Evolutionary conservation across 1,140 invertebrate genomes (phyloP), one percentile per base, ranked within the genome.

Genomic region (Drosophila obscura): DNA sequence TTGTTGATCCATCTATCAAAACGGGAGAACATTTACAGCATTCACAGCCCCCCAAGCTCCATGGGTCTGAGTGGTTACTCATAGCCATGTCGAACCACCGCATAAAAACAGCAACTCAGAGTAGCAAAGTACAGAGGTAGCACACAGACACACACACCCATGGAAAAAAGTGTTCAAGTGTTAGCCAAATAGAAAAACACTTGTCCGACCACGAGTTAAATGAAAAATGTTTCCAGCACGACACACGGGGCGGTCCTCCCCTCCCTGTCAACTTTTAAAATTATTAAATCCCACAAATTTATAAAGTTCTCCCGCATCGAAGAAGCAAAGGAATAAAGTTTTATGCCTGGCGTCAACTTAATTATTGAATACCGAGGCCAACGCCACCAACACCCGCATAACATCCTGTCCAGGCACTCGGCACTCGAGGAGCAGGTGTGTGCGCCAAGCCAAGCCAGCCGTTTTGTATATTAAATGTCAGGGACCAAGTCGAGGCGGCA

Each of bases 391-490:
- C 53, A 43, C 78, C 65, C 78, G 72, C n/a, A 9, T 39, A 31
- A 16, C 51, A 44, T 55, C 68, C 61, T 58, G 67, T 49, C 19
- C 19, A 62, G 22, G 22, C 22, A 24, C 22, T 24, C 22, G 22
- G 22, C 22, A 24, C 22, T 24, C 22, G 22, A 28, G 53, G 49
- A 87, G 65, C 81, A 85, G 81, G 81, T 85, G 81, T 72, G 69
- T 39, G 35, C 8, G 35, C 9, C 5, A 28, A 28, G 35, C 11
- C 35, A 39, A 39, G 35, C 74, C 35, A 46, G 68, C 73, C 76
- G 46, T 78, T 87, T 78, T 85, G 74, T 85, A 79, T 88, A 87
- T 87, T 88, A 88, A 78, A 88, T 88, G 72, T 82, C 50, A 68
- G 71, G 67, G 64, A 82, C 78, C 81, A 71, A 68, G 66, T 62